Evolutionary conservation across 2,888 invertebrate genomes (phyloP), one percentile per base, ranked within the genome.

Genomic region (Galerucella nymphaeae): DNA sequence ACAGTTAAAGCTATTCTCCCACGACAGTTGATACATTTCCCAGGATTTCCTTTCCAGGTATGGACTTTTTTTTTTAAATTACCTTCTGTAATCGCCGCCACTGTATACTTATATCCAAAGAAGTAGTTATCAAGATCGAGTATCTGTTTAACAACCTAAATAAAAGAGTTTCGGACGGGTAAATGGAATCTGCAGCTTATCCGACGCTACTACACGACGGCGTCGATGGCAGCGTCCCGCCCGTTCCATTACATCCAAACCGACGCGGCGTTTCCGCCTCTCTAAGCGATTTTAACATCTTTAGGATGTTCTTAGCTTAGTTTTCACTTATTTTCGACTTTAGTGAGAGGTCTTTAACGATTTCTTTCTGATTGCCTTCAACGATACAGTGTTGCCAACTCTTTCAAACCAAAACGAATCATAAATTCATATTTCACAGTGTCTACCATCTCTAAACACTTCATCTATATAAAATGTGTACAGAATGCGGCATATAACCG

Each of bases 101-200:
- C 74, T 73, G 74, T 23, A n/a, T 55, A 63, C 65, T 70, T 71
- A 66, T 62, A 71, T 63, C 62, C 38, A 68, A 30, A 63, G 70
- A 71, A 71, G 72, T 67, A 72, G 73, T 77, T 77, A 77, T 75
- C 74, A 74, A 80, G 81, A 82, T 82, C 82, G 83, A 82, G 80
- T 84, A 84, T 84, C 83, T 83, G 83, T 82, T 85, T 85, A 86
- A 86, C 85, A 84, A 84, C 83, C 83, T 83, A 84, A 85, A 85
- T 85, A 86, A 85, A 85, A 85, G 84, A 85, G 84, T 85, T 86
- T 85, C 82, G 82, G 84, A 84, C 83, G 84, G 82, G 81, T 83
- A 86, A 86, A 86, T 85, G 85, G 85, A 86, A 85, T 86, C 85
- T 85, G 83, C 82, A 81, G 81, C 82, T 84, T 83, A 83, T 83